Evolutionary conservation across 2,888 invertebrate species (phyloP), one percentile per base, ranked within the genome.

Genomic region (Allolobophora icterica): DNA sequence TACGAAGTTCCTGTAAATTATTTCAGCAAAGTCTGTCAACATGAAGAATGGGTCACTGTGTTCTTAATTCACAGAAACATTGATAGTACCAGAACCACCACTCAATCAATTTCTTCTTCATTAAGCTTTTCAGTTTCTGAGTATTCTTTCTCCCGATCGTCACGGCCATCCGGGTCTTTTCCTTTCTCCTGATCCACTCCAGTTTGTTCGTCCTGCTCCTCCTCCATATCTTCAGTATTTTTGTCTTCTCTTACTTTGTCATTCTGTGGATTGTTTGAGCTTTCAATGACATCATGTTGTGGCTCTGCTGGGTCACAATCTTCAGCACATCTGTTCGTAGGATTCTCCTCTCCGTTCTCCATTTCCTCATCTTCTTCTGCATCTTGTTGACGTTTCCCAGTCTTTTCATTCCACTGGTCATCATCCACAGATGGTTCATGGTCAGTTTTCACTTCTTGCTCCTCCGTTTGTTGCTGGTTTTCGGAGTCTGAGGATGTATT

Each of bases 331-430:
- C n/a, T 71, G n/a, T n/a, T 71, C 17, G n/a, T 71, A 71, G n/a
- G 30, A 30, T 52, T 11, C 4, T 52, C 52, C 21, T 52, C 52
- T 52, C n/a, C 17, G 6, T 52, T 24, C n/a, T n/a, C 71, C 71
- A 17, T 17, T 71, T 71, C n/a, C 8, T 71, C 71, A 1, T 30
- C n/a, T n/a, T 71, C 71, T 71, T 71, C 71, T n/a, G 4, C n/a
- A 71, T 71, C n/a, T 71, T n/a, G n/a, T 71, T 71, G 71, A 71
- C n/a, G n/a, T n/a, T n/a, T n/a, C n/a, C 71, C 71, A 30, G 71
- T 71, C n/a, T 1, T 71, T n/a, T 71, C 71, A 71, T 71, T n/a
- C 30, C 11, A 1, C 13, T 71, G 30, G n/a, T 71, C 71, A 30
- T 71, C 71, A 11, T 71, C 71, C 71, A 8, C 0, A 71, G 71